These are phyloP conservation scores for Halictus quadricinctus DNA, from an alignment of 2,888 invertebrate genomes.

Conservation along the genomic window DNA sequence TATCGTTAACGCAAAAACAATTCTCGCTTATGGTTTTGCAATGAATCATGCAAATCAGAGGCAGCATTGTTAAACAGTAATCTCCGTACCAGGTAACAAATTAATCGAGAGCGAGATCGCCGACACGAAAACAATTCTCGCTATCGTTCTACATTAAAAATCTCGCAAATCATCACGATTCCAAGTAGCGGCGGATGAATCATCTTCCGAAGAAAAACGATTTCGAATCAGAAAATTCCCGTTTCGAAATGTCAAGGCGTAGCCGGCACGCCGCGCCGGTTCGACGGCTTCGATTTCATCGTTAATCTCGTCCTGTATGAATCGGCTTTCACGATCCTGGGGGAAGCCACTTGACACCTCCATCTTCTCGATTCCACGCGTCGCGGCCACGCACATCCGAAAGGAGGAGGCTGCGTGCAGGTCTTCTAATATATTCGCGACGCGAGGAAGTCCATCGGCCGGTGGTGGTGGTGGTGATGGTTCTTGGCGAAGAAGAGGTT, in stretches of 20 bases:
- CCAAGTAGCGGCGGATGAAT: not conserved
- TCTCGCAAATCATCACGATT: not conserved
- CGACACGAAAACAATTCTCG: not conserved
- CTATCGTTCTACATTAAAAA: not conserved
- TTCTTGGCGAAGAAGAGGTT: not conserved
- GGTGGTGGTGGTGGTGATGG: constrained; percentile 16
- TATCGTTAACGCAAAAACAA: no score
- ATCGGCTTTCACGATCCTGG: constrained; percentile 28
- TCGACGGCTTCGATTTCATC: constrained; percentile 35
- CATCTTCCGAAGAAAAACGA: not conserved
- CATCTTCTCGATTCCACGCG: constrained; percentile 38
- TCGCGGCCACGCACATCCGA: constrained; percentile 22
- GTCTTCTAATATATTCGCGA: constrained; percentile 55
- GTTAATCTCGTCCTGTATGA: constrained; percentile 38
- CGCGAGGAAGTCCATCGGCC: constrained; percentile 51
- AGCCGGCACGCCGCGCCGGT: not conserved
- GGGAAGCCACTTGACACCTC: constrained; percentile 57
- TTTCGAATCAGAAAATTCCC: not conserved
- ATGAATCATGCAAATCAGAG: not conserved
- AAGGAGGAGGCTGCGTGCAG: constrained; percentile 31
- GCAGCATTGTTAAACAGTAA: not conserved
- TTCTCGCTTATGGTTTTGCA: no score
- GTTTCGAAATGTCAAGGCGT: not conserved
- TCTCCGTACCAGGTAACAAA: not conserved
- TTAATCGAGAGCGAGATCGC: not conserved